Evolutionary conservation across 2,888 invertebrate species (phyloP), one percentile per base, ranked within the genome.

Genomic region (Drosophila parthenogenetica): DNA sequence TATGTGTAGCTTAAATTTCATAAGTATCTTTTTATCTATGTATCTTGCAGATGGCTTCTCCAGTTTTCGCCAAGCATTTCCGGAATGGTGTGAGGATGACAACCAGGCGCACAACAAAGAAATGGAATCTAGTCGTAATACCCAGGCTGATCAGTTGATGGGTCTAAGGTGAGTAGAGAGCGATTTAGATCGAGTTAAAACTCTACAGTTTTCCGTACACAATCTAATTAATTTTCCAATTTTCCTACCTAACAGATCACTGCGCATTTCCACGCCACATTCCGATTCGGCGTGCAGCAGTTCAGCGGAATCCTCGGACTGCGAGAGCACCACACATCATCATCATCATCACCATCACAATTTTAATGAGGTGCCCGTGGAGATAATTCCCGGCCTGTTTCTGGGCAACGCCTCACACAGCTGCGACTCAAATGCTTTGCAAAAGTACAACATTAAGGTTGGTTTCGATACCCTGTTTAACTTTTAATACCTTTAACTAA

Each of bases 361-460:
- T 87, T 93, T 94, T 85, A 95, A 95, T 90, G 97, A 97, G 88
- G 98, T 98, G 92, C 98, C 98, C 57, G 97, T 98, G 54, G 97
- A 98, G 94, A 98, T 99, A 90, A 94, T 98, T 90, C 97, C 98
- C 60, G 96, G 97, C 92, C 94, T 99, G 69, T 99, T 96, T 93
- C 95, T 99, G 73, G 99, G 99, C 80, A 98, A 98, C 93, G 98
- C 98, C 62, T 95, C 96, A 89, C 98, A 98, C 93, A 98, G 98
- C 90, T 96, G 95, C 92, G 98, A 99, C 92, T 95, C 96, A 82
- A 96, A 96, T 83, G 96, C 97, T 51, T 94, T 99, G 87, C 95
- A 97, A 87, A 95, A 96, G 93, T 97, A 97, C 93, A 96, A 96
- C 90, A 98, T 98, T 91, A 95, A 96, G 94, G 96, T 96, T 81